A percentile compares a stretch with the other conserved stretches of the same genome.
phyloP scores from a whole-genome alignment of 2,797 vertebrate species.

The Sphenopsis melanotis region DNA sequence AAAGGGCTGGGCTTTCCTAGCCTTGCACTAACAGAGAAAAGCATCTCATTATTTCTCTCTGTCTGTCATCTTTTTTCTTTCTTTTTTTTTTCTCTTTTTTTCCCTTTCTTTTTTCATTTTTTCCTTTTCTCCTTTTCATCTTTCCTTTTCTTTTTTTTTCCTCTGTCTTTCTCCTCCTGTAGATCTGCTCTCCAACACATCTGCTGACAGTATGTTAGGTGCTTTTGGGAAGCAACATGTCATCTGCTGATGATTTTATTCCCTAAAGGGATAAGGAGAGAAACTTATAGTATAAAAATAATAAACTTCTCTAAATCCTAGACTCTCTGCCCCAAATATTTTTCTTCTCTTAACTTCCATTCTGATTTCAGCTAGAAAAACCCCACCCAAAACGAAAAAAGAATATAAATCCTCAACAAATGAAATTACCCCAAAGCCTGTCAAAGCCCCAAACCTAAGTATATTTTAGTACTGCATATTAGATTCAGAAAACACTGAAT shows the following conservation, averaged over 20 bases:
- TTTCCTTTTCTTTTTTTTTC: neutral
- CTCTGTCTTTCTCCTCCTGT: neutral
- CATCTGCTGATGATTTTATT: neutral
- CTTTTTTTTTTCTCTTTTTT: too few relatives aligned
- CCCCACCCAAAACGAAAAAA: accelerated
- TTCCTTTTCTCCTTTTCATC: accelerated
- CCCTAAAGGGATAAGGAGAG: neutral
- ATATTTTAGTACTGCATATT: neutral
- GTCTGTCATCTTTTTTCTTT: neutral
- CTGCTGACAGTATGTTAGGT: neutral
- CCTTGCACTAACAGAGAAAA: neutral
- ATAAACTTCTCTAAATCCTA: neutral
- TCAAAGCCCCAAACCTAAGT: accelerated
- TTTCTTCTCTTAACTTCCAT: neutral
- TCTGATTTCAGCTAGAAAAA: neutral
- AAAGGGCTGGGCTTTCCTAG: neutral
- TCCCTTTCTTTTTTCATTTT: accelerated
- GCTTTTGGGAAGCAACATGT: neutral
- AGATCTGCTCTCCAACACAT: neutral
- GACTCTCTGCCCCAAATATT: accelerated
- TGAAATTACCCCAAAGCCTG: neutral
- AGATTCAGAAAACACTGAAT: neutral
- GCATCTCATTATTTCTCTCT: neutral
- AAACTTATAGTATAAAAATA: neutral
- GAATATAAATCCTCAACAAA: neutral